Evolutionary conservation across 2,888 invertebrate genomes (phyloP).

Genomic region (Lottia gigantea): DNA sequence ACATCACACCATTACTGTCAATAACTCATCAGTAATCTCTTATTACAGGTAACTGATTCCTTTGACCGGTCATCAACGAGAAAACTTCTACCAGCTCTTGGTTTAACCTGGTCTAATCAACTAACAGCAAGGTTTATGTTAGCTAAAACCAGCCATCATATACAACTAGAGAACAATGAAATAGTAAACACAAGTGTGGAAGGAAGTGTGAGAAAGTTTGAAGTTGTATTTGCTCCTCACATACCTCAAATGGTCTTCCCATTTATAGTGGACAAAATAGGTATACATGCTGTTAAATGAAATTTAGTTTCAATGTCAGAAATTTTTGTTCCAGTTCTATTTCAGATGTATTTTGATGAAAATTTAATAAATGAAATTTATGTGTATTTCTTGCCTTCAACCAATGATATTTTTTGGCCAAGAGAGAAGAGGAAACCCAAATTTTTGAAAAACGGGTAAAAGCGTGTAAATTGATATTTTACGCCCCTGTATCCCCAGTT

Average conservation of each 20-base stretch:
- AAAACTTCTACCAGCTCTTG: constrained; percentile 72
- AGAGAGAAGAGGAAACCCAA: no score
- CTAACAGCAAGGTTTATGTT: constrained; percentile 74
- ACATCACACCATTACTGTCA: no score
- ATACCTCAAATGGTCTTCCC: constrained; percentile 70
- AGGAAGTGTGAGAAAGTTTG: constrained; percentile 63
- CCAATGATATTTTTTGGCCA: no score
- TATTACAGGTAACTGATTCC: constrained; percentile 51
- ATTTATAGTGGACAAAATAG: constrained; percentile 71
- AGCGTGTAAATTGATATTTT: no score
- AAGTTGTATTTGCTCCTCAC: constrained; percentile 75
- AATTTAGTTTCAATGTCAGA: not conserved
- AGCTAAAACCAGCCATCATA: constrained; percentile 36
- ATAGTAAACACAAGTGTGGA: constrained; percentile 34
- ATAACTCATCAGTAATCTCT: not conserved
- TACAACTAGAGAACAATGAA: constrained; percentile 31
- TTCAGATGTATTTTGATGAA: no score
- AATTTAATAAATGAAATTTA: no score
- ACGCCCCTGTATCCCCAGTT: no score
- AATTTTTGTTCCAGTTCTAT: no score
- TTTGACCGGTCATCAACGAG: constrained; percentile 31
- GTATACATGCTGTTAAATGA: constrained; percentile 56
- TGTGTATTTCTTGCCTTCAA: no score
- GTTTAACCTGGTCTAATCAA: constrained; percentile 77
- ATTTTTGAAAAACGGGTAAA: no score